Base-by-base conservation (phyloP, 2,113 vertebrate genomes). In the Dasyornis broadbenti region DNA sequence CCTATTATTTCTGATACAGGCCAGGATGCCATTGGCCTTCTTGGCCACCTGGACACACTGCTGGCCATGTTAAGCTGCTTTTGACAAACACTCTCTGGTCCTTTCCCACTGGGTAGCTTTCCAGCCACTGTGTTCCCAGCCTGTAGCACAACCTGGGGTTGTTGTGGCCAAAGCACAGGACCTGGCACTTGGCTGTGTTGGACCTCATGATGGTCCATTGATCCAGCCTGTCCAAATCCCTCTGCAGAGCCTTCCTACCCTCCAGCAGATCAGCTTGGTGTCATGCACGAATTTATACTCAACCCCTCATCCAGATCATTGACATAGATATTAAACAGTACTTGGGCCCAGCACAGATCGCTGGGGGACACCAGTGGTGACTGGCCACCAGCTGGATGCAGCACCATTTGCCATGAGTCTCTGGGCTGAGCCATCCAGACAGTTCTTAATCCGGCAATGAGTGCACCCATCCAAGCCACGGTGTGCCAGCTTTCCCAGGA, bases 141-240 rank as follows among this genome's bases (percentile, higher is more conserved):
- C n/a, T 60, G n/a, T 31, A 31, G 33, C 24, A 17, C 57, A 71
- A 20, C 16, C 7, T 68, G 39, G 24, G 45, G 28, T n/a, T 66
- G 33, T 45, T 60, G 15, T n/a, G 16, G 39, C 24, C 1, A 0
- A 40, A 53, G 21, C 18, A 11, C 22, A 39, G 19, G 12, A 21
- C 54, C 54, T 82, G 61, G 24, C 24, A 40, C 21, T 17, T 45
- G 30, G n/a, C n/a, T 39, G 2, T 47, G 45, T 22, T 61, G 53
- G 53, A 47, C 33, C 6, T 81, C 31, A 13, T 73, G 37, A 59
- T 52, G 52, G 19, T 19, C 30, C 9, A 35, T 54, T 4, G 2
- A 7, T 61, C 20, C 35, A 68, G 47, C 20, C 24, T 40, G 17
- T 68, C 11, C 52, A 82, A 57, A 73, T 52, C 33, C 69, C 14